Evolutionary conservation across 2,113 vertebrate species (phyloP), one percentile per base, ranked within the genome.

Genomic region (Chionomys nivalis): DNA sequence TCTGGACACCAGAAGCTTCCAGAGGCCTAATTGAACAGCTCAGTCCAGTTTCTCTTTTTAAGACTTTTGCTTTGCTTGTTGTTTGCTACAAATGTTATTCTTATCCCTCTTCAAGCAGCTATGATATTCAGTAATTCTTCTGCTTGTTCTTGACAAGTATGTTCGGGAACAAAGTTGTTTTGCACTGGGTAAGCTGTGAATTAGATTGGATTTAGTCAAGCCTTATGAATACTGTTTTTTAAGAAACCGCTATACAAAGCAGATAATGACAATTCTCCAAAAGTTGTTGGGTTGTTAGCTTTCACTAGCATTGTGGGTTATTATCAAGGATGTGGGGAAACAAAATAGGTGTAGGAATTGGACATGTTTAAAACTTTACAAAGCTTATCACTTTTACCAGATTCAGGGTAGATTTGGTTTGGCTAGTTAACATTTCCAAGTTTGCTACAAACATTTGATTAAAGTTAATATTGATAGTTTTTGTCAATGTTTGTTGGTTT

Each of bases 391-490:
- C 61, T 93, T 68, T 79, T 73, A 91, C 12, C 23, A 42, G 11
- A 89, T 44, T 77, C 9, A 28, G 21, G 8, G 28, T 36, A 31
- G 70, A 77, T 96, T 96, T 94, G 55, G n/a, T 85, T 39, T 88
- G 58, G 24, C 83, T 28, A 91, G 33, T 94, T 81, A 93, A 36
- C 12, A 47, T 16, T 65, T 76, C 49, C 7, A 3, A 19, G 16
- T 52, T 65, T 87, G 47, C 89, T 78, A 14, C 17, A 86, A 83
- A 49, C 12, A 7, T 87, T 86, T 72, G 42, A 44, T 68, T 5
- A 76, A 90, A 39, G 58, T 81, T n/a, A 52, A 76, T 70, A 95
- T 87, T 87, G 42, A 87, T 28, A 13, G 11, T 94, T 90, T 81
- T 92, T 94, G 66, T 76, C 36, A 55, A 52, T 72, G 31, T 83